Percentiles rank a stretch among this genome's conserved stretches.
phyloP scores from a whole-genome alignment of 1,140 invertebrate genomes.

The Apis mellifera region Amel_HAv3.1 CM009943.2:511501-512000 shows the following conservation, averaged over 20 bases:
- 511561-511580: too few relatives aligned
- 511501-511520: too few relatives aligned
- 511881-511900: neutral
- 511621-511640: too few relatives aligned
- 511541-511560: too few relatives aligned
- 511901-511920: too few relatives aligned
- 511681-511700: neutral
- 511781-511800: neutral
- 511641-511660: too few relatives aligned
- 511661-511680: neutral
- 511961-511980: neutral
- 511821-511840: constrained; percentile 15
- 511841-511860: neutral
- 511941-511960: neutral
- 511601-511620: too few relatives aligned
- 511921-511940: neutral
- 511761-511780: constrained; percentile 19
- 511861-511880: neutral
- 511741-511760: neutral
- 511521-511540: too few relatives aligned
- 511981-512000: too few relatives aligned
- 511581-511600: too few relatives aligned
- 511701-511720: too few relatives aligned
- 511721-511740: too few relatives aligned
- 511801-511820: constrained; percentile 1